Conservation (phyloP, 2,797 vertebrate species). For the Sebastes glaucus region DNA sequence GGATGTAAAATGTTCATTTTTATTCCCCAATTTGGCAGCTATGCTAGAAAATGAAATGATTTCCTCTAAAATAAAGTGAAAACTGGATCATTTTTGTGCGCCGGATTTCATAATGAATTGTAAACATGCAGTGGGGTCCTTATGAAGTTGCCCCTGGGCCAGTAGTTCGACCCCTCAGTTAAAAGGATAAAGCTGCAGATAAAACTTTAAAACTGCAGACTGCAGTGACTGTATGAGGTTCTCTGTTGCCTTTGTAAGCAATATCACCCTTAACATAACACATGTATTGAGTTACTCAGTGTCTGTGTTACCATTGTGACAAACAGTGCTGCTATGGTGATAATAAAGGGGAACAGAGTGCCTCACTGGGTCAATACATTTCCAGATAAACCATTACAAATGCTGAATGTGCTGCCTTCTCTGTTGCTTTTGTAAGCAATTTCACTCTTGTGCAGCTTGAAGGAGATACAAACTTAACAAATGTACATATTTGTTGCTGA, state of each 20-base stretch:
- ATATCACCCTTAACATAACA: background rate
- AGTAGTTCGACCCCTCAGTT: background rate
- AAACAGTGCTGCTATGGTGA: background rate
- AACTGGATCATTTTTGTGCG: background rate
- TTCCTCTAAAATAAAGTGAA: too few species aligned
- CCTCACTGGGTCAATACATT: background rate
- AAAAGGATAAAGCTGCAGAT: background rate
- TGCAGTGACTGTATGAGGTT: background rate
- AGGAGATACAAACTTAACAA: background rate
- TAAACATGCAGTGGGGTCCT: background rate
- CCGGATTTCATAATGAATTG: background rate
- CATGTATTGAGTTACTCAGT: background rate
- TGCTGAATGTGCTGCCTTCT: background rate
- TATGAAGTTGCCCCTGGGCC: background rate
- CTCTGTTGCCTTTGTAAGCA: background rate
- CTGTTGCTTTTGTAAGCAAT: background rate
- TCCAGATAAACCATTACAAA: background rate
- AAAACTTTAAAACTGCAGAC: background rate
- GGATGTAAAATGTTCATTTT: background rate
- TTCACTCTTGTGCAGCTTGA: background rate
- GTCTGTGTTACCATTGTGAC: background rate
- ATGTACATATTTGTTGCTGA: background rate
- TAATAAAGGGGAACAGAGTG: background rate
- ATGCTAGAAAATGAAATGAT: too few species aligned
- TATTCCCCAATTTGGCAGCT: background rate